Percentiles rank a stretch among this genome's conserved stretches.
Evolutionary conservation across 2,888 invertebrate species (phyloP).

Genomic region (Eupithecia subumbrata): DNA sequence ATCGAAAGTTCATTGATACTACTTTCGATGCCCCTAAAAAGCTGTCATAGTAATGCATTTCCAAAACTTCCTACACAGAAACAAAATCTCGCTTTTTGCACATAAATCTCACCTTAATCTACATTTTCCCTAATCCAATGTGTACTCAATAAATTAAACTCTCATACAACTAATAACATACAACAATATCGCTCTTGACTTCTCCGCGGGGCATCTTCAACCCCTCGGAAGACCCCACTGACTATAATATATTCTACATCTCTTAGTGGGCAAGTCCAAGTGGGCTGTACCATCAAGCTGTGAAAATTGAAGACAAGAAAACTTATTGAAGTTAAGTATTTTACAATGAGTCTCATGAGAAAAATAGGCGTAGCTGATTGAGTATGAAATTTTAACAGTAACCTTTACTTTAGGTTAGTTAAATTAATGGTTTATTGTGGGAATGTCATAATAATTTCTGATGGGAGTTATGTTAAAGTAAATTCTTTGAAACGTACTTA

Average conservation of each 20-base stretch:
- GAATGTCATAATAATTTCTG: constrained; percentile 31
- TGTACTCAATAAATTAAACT: constrained; percentile 69
- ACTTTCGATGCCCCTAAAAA: not conserved
- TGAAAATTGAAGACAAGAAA: constrained; percentile 55
- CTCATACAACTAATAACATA: constrained; percentile 63
- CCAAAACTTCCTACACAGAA: not conserved
- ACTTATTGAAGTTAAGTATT: constrained; percentile 47
- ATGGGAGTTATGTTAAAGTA: not conserved
- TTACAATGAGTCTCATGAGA: constrained; percentile 55
- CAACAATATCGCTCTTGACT: constrained; percentile 61
- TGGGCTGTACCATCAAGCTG: constrained; percentile 65
- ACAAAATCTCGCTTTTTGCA: not conserved
- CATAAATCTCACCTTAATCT: constrained; percentile 19
- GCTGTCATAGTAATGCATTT: not conserved
- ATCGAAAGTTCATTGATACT: not conserved
- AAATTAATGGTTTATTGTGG: constrained; percentile 43
- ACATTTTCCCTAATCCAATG: constrained; percentile 42
- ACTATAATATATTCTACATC: constrained; percentile 9
- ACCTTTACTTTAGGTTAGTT: not conserved
- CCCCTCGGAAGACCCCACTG: constrained; percentile 41
- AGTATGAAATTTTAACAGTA: constrained; percentile 11
- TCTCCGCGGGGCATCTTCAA: constrained; percentile 62
- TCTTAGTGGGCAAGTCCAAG: constrained; percentile 7
- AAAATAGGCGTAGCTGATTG: constrained; percentile 51
- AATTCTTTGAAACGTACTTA: not conserved